Evolutionary conservation across 2,113 vertebrate species (phyloP).

Genomic region (Nannobrachium achirus): DNA sequence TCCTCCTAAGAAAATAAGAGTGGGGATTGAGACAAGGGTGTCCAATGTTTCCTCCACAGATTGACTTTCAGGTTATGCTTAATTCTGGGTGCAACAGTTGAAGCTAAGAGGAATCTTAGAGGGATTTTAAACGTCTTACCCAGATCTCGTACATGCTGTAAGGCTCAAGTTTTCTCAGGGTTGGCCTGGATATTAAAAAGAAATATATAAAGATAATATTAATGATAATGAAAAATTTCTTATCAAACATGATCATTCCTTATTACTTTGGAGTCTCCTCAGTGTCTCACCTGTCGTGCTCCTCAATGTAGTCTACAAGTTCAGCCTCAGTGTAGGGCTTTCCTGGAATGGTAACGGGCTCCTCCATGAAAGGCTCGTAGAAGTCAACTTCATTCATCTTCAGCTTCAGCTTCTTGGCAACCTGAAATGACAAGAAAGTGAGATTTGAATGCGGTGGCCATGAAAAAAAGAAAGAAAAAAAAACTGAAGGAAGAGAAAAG

Average conservation of each 20-base stretch:
- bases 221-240: neutral
- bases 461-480: too few relatives aligned
- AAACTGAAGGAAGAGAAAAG: neutral
- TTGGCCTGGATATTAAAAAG: constrained; percentile 77
- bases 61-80: neutral
- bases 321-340: constrained; percentile 88
- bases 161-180: constrained; percentile 89
- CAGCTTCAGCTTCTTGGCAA: constrained; percentile 88
- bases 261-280: neutral
- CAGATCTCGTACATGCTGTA: constrained; percentile 94
- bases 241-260: too few relatives aligned
- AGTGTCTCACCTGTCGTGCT: constrained; percentile 83
- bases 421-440: constrained; percentile 68
- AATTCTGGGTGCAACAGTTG: neutral
- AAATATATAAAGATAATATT: neutral
- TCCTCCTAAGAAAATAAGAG: constrained; percentile 81
- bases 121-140: constrained; percentile 76
- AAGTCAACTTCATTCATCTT: constrained; percentile 91
- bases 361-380: constrained; percentile 91
- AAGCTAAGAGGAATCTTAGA: neutral
- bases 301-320: constrained; percentile 85
- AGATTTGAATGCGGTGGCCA: neutral
- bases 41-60: neutral
- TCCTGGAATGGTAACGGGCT: constrained; percentile 85
- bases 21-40: neutral